Evolutionary conservation across 2,888 invertebrate species (phyloP).

Genomic region (Oxycera nigricornis): DNA sequence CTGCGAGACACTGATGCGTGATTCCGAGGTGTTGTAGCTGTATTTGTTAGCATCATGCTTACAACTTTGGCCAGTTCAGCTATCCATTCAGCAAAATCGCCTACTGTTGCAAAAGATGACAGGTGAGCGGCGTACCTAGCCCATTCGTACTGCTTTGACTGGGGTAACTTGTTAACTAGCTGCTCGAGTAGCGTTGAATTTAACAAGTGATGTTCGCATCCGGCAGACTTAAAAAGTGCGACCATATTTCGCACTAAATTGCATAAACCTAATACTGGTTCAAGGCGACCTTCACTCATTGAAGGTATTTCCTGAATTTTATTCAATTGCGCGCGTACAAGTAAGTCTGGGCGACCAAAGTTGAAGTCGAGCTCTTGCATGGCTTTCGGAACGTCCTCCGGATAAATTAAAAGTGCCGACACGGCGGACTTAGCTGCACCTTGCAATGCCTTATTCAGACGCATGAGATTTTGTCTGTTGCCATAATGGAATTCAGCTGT

Average conservation of each 20-base stretch:
- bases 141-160: background rate
- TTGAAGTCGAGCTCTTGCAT: too few species aligned
- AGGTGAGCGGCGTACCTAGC: background rate
- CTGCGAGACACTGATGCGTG: background rate
- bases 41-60: too few species aligned
- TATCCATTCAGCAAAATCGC: background rate
- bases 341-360: too few species aligned
- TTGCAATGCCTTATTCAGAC: constrained; percentile 15
- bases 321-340: constrained; percentile 46
- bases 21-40: background rate
- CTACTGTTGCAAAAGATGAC: background rate
- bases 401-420: background rate
- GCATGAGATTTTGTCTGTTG: too few species aligned
- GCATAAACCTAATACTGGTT: too few species aligned
- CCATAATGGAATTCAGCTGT: too few species aligned
- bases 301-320: too few species aligned
- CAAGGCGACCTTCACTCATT: too few species aligned
- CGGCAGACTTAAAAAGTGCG: too few species aligned
- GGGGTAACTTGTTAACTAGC: background rate
- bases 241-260: too few species aligned
- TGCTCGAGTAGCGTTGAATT: background rate
- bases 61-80: too few species aligned
- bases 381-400: constrained; percentile 6
- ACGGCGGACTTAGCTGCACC: background rate
- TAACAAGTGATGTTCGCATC: background rate